A percentile compares a stretch with the other conserved stretches of the same genome.
Evolutionary conservation across 2,113 vertebrate species (phyloP).

Genomic region (Eretmochelys imbricata): DNA sequence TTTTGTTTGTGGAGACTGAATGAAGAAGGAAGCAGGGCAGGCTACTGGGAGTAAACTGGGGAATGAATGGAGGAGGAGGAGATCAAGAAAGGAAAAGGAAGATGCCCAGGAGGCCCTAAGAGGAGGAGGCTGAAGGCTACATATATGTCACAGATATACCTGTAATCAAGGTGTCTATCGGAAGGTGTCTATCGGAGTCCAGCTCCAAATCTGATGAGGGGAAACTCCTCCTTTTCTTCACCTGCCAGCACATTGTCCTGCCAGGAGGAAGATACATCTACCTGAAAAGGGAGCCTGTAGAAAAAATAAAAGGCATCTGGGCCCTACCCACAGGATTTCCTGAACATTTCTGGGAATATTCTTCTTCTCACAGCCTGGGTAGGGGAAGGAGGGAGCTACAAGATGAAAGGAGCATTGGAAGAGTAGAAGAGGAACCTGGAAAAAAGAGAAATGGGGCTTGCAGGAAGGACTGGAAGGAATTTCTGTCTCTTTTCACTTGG

Average conservation of each 20-base stretch:
- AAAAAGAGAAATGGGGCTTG: background rate
- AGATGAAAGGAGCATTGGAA: background rate
- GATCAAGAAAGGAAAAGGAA: background rate
- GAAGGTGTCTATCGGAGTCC: background rate
- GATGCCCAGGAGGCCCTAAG: fast-evolving
- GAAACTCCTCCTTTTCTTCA: background rate
- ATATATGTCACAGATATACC: background rate
- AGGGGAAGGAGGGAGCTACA: background rate
- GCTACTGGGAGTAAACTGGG: background rate
- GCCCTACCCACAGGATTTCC: background rate
- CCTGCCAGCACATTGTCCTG: background rate
- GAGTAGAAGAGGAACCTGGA: background rate
- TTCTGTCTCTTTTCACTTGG: background rate
- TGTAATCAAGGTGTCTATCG: background rate
- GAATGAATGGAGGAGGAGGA: background rate
- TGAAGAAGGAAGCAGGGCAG: background rate
- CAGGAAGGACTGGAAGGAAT: background rate
- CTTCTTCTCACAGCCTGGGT: background rate
- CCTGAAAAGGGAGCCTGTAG: background rate
- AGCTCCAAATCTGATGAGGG: background rate
- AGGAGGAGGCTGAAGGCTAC: background rate
- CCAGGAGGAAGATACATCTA: fast-evolving
- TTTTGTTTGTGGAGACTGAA: background rate
- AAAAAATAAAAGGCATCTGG: background rate
- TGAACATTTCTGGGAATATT: background rate